A percentile compares a stretch with the other conserved stretches of the same genome.
Conservation (phyloP, 2,113 vertebrate species). For the Carassius auratus region DNA sequence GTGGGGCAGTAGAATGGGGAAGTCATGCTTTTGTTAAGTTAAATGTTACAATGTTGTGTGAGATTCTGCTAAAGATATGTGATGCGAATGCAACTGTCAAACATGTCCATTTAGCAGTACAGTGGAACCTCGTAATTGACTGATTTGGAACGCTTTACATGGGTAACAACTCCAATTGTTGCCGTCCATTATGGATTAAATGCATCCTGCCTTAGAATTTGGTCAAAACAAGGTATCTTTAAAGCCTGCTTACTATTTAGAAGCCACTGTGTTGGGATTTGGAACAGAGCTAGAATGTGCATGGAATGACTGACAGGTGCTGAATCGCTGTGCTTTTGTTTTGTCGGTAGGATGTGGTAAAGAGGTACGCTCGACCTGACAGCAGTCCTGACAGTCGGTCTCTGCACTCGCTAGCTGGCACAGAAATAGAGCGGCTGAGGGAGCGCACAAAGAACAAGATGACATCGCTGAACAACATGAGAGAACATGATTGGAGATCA, state of each 20-base stretch:
- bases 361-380: conserved; percentile 1
- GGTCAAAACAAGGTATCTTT: too few species aligned
- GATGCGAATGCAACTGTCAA: neutral
- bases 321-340: conserved; percentile 32
- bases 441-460: conserved; percentile 73
- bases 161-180: too few species aligned
- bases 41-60: neutral
- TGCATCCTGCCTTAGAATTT: too few species aligned
- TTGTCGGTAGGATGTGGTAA: conserved; percentile 65
- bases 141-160: neutral
- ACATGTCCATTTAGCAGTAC: neutral
- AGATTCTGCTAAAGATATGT: neutral
- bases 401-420: conserved; percentile 68
- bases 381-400: conserved; percentile 65
- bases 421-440: conserved; percentile 71
- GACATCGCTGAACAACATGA: conserved; percentile 69
- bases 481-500: conserved; percentile 49
- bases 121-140: neutral
- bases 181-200: too few species aligned
- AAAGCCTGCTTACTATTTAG: neutral
- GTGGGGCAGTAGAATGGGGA: too few species aligned
- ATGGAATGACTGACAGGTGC: neutral
- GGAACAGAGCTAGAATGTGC: neutral
- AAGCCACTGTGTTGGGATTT: neutral
- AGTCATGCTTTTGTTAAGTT: too few species aligned